These are phyloP conservation scores for Spongia lamella DNA, from an alignment of 37 sponge, comb jelly and placozoan genomes.

Conservation along the genomic window DNA sequence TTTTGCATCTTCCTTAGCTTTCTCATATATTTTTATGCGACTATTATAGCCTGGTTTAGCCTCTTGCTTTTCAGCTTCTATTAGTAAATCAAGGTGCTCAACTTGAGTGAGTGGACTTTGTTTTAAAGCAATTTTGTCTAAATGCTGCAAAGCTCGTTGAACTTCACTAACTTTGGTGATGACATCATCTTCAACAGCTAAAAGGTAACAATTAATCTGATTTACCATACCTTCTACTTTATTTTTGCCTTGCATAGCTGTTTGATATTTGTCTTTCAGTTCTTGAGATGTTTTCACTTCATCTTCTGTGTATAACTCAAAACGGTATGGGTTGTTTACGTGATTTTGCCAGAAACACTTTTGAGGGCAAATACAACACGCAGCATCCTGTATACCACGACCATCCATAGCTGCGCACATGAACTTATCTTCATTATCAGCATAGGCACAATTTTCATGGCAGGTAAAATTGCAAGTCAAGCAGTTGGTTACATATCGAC, in stretches of 20 bases:
- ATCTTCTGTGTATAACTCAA: slow-evolving; percentile 44
- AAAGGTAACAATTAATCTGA: too few relatives aligned
- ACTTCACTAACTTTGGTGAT: too few relatives aligned
- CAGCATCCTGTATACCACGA: neutral
- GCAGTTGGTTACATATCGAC: slow-evolving; percentile 70
- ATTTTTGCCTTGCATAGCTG: slow-evolving; percentile 33
- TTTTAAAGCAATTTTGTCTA: too few relatives aligned
- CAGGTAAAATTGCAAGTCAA: slow-evolving; percentile 72
- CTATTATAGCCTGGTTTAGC: too few relatives aligned
- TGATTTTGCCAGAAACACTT: slow-evolving; percentile 66
- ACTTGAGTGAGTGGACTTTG: too few relatives aligned
- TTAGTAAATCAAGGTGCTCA: too few relatives aligned
- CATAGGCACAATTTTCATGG: slow-evolving; percentile 47
- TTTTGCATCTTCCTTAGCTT: too few relatives aligned
- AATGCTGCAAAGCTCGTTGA: too few relatives aligned
- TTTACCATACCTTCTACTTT: slow-evolving; percentile 35
- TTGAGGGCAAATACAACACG: slow-evolving; percentile 57
- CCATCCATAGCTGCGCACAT: slow-evolving; percentile 68
- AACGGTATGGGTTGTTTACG: slow-evolving; percentile 49
- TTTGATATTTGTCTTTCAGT: slow-evolving; percentile 35
- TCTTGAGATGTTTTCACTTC: slow-evolving; percentile 61
- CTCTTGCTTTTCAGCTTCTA: too few relatives aligned
- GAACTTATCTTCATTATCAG: slow-evolving; percentile 53
- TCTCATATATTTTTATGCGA: too few relatives aligned
- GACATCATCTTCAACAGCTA: too few relatives aligned